Percentiles rank a stretch among this genome's conserved stretches.
phyloP scores from a whole-genome alignment of 1,140 invertebrate genomes.

The Heterodera schachtii region DNA sequence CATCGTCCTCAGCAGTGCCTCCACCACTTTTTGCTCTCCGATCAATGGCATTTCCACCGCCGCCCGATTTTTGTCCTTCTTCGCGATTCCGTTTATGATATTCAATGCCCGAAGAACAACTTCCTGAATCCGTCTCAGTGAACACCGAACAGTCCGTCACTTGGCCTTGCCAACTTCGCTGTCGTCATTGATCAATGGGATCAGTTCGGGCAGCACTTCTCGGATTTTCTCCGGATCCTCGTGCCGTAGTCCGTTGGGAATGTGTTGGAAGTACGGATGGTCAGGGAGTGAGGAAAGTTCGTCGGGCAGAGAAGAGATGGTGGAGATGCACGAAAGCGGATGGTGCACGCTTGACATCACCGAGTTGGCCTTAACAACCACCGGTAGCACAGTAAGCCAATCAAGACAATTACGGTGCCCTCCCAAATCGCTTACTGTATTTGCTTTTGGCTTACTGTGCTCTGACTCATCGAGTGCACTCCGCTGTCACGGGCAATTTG shows the following conservation, averaged over 20 bases:
- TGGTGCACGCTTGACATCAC: constrained; percentile 42
- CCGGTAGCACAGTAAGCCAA: not conserved
- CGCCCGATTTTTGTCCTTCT: constrained; percentile 31
- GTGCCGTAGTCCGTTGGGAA: constrained; percentile 17
- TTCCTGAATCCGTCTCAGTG: constrained; percentile 11
- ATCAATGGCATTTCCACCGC: constrained; percentile 31
- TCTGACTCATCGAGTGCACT: constrained; percentile 42
- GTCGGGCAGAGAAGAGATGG: constrained; percentile 39
- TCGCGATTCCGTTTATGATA: constrained; percentile 44
- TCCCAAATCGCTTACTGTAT: not conserved
- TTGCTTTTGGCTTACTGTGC: constrained; percentile 22
- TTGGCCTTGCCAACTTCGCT: constrained; percentile 29
- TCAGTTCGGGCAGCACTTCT: constrained; percentile 44
- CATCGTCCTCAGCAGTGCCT: constrained; percentile 36
- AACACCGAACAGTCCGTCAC: not conserved
- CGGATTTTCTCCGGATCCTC: constrained; percentile 45
- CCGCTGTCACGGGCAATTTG: constrained; percentile 36
- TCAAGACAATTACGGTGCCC: not conserved
- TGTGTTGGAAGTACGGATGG: constrained; percentile 32
- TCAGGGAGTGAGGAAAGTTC: constrained; percentile 19
- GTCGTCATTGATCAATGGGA: constrained; percentile 45
- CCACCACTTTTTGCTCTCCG: constrained; percentile 24
- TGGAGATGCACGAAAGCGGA: constrained; percentile 34
- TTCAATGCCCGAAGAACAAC: constrained; percentile 39
- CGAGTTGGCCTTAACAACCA: constrained; percentile 31